Base-by-base conservation (phyloP, 2,113 vertebrate genomes). In the Dromas ardeola region DNA sequence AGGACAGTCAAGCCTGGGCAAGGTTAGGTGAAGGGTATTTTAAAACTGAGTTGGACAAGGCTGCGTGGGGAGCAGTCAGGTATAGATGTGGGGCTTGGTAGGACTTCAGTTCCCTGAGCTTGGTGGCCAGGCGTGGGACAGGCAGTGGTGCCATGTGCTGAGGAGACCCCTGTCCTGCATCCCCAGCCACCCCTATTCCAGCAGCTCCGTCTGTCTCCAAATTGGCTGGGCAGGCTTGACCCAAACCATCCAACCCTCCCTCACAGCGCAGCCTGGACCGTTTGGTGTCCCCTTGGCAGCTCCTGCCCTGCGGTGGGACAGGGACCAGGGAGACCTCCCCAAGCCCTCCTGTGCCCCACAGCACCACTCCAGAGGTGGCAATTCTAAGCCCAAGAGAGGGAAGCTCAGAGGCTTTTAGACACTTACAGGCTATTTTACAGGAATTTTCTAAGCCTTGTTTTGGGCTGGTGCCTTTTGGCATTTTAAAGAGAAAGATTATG, bases 391-490 rank as follows among this genome's bases (percentile, higher is more conserved):
- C 11, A 43, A 47, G 9, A 95, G 42, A 65, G 32, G 25, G 78
- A 91, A 93, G 20, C 53, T 79, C 7, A 2, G 69, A 17, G 4
- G 38, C 45, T 90, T 76, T 96, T 79, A 80, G 93, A 84, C 66
- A 65, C 92, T 96, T 96, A 93, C 82, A 96, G 97, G 88, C 55
- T 77, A 67, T 86, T 96, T 98, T 94, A 96, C 85, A 86, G 90
- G 90, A 93, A 47, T 88, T 94, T 88, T 90, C 91, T 88, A 91
- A 96, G 94, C 62, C 69, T 92, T 67, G 56, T 88, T 96, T 94
- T 91, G 96, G 88, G 92, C 73, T 95, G 90, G 87, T 94, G 91
- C 96, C 93, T 97, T 93, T 92, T 94, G 84, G 93, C 63, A 81
- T 94, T 96, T 96, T 94, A 97, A 97, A 97, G 90, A 83, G 82